Evolutionary conservation across 2,888 invertebrate species (phyloP), one percentile per base, ranked within the genome.

Genomic region (Rhodophaea formosa): DNA sequence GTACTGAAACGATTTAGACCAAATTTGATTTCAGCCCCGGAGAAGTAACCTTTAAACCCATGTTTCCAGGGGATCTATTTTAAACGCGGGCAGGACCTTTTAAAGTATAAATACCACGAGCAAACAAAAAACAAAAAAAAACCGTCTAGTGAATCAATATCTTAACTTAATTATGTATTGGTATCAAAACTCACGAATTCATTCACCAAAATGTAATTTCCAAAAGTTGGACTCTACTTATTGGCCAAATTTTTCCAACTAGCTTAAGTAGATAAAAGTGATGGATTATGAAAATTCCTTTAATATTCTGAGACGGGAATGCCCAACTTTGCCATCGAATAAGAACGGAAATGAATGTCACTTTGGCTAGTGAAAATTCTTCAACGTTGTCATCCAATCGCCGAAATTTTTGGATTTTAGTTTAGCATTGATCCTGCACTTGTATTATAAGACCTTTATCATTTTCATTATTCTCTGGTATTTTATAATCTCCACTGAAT

Each of bases 311-410:
- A 70, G 69, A 65, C 65, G 68, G 66, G 76, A 82, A 83, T 79
- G 79, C 76, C 71, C 71, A 66, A 84, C 75, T 83, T 80, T 68
- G 71, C 55, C 57, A 53, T 71, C 72, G 73, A 80, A 81, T 79
- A 76, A 75, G 67, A 65, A 68, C 76, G 80, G 81, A 86, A 88
- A 86, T 86, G 82, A 86, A 86, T 84, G 87, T 84, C 79, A 85
- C 84, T 88, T 84, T 78, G 74, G 72, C 76, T 87, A 86, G 88
- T 88, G 88, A 88, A 88, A 88, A 86, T 88, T 86, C 88, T 88
- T 88, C 80, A 75, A 78, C 72, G 73, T 67, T 66, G 60, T 63
- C 71, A 74, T 75, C 8, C 76, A 65, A 71, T 68, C 66, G 69
- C 67, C 65, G 65, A 75, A 78, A 77, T 80, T 74, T 77, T 46